A percentile compares a stretch with the other conserved stretches of the same genome.
These are phyloP conservation scores for Otolemur crassicaudatus DNA, from an alignment of 2,797 vertebrate genomes.

Conservation along the genomic window DNA sequence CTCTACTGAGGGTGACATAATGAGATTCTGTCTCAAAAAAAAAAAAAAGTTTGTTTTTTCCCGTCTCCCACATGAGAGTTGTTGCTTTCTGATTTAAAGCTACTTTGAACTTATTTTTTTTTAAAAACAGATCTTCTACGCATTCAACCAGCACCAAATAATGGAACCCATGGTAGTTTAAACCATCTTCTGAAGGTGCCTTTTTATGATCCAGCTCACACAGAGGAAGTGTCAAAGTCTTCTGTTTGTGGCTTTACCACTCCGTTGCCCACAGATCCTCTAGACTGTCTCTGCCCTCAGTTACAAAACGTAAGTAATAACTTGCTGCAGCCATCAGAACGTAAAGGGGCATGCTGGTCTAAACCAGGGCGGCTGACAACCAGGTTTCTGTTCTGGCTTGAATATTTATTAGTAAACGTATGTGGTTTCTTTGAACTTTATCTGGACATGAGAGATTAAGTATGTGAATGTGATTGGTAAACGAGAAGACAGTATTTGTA, in stretches of 20 bases:
- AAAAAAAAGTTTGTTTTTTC: not conserved
- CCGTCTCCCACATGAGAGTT: not conserved
- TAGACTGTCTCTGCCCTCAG: constrained; percentile 87
- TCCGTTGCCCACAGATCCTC: constrained; percentile 11
- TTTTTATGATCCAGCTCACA: constrained; percentile 88
- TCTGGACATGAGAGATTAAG: not conserved
- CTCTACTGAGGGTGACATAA: too few relatives aligned
- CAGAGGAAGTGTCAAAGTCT: constrained; percentile 89
- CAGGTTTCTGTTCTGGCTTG: not conserved
- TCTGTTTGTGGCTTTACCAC: constrained; percentile 83
- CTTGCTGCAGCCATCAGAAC: not conserved
- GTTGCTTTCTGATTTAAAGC: constrained; percentile 38
- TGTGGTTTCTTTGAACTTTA: not conserved
- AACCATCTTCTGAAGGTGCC: constrained; percentile 94
- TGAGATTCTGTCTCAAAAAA: too few relatives aligned
- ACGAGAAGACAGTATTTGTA: not conserved
- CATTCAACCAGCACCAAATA: constrained; percentile 94
- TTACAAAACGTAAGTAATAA: constrained; percentile 75
- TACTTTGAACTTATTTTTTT: constrained; percentile 58
- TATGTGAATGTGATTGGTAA: not conserved
- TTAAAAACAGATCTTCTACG: constrained; percentile 91
- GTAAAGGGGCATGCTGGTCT: not conserved
- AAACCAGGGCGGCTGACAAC: too few relatives aligned
- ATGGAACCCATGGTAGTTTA: constrained; percentile 96
- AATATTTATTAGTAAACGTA: not conserved